Evolutionary conservation across 2,888 invertebrate species (phyloP), one percentile per base, ranked within the genome.

Genomic region (Folsomia manolachei): DNA sequence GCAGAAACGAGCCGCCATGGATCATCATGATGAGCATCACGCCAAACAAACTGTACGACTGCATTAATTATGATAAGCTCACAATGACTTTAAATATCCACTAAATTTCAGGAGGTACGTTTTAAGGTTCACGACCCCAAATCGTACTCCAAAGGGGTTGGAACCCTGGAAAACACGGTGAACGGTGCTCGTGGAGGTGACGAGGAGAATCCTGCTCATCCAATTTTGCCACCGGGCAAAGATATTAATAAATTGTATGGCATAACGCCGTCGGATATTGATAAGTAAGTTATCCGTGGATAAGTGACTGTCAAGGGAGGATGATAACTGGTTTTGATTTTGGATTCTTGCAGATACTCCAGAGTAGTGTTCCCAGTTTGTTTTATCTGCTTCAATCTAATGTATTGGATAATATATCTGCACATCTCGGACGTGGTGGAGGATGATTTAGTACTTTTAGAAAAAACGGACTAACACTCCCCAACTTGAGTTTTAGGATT

Each of bases 361-460:
- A 91, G 98, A 83, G 95, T 97, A 86, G 92, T 97, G 83, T 99
- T 99, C 86, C 98, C 98, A 70, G 94, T 97, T 82, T 94, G 97
- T 87, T 98, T 98, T 88, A 93, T 97, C 80, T 93, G 97, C 86
- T 98, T 98, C 89, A 98, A 98, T 87, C 90, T 95, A 82, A 95
- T 95, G 95, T 95, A 95, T 87, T 95, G 95, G 95, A 95, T 95
- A 86, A 95, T 95, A 84, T 95, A 95, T 85, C 88, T 95, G 82
- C 95, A 95, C 88, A 95, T 95, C 85, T 94, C 94, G 84, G 95
- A 95, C 88, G 94, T 94, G 83, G 93, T 95, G 83, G 94, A 94
- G 85, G 94, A 95, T 85, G 95, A 94, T 87, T 88, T 95, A 86
- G 94, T 94, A 84, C 87, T 92, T 83, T 88, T 93, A 79, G 88